Evolutionary conservation across 2,113 vertebrate genomes (phyloP), one percentile per base, ranked within the genome.

Genomic region (Macaca mulatta): DNA sequence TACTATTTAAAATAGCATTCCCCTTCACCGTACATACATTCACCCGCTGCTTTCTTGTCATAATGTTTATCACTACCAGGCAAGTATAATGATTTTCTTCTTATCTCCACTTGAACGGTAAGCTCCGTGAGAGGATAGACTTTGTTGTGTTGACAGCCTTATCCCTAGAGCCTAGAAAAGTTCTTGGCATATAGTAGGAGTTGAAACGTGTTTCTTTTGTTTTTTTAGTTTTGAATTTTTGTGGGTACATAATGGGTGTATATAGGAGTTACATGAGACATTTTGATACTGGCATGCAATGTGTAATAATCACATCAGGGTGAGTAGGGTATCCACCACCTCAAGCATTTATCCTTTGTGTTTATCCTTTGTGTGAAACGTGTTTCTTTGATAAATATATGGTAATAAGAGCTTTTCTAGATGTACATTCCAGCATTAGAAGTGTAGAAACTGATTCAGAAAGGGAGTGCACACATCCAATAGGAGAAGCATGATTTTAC

Each of bases 11-110:
- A 79, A 43, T 74, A n/a, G 7, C 61, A 38, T 75, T 43, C 32
- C 6, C 93, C 57, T 89, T 88, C 59, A 93, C 32, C 27, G 77
- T 59, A 81, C 25, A 5, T 84, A 23, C 75, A 69, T 80, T 88
- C 80, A 88, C 32, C 22, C 57, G 61, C 78, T 84, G 22, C 20
- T 18, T 86, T 88, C 85, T 80, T 82, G 67, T 16, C 3, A 30
- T 89, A 61, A 14, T 10, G 43, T 40, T 88, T 84, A 45, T 82
- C 27, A 78, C 79, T 64, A 75, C 8, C 13, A 11, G n/a, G 18
- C 61, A 93, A 43, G 87, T 94, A 40, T 6, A 90, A 69, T 86
- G 77, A 57, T 52, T 93, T 88, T 84, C n/a, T 81, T 82, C 75
- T 69, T 90, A 50, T 82, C 7, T 20, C 38, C 32, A 79, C 0